Evolutionary conservation across 2,113 vertebrate species (phyloP).

Genomic region (Isurus oxyrinchus): DNA sequence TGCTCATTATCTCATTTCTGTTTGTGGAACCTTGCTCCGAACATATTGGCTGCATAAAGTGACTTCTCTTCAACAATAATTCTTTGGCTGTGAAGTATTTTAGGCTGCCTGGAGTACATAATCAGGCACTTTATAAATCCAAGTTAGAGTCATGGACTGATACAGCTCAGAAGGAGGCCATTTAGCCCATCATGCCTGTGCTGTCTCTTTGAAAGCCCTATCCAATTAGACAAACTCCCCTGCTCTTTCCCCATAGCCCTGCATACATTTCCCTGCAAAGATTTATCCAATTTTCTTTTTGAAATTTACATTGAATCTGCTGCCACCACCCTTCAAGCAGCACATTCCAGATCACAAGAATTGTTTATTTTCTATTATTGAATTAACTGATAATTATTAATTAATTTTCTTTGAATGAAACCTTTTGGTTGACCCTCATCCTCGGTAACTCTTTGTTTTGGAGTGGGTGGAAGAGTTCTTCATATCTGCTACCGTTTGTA

Average conservation of each 20-base stretch:
- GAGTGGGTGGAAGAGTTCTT: background rate
- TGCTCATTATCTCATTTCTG: background rate
- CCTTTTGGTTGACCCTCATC: background rate
- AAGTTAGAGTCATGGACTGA: background rate
- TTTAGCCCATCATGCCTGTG: background rate
- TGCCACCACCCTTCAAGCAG: no score
- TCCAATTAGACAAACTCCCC: no score
- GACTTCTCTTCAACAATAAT: background rate
- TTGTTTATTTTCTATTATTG: background rate
- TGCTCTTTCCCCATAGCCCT: background rate
- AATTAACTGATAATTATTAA: background rate
- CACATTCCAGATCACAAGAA: no score
- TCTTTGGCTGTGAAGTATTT: background rate
- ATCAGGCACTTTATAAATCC: background rate
- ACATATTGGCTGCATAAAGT: background rate
- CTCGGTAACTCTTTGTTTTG: background rate
- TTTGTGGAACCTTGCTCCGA: background rate
- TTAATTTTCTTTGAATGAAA: background rate
- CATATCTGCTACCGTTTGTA: background rate
- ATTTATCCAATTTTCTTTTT: background rate
- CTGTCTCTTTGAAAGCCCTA: no score
- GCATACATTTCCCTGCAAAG: background rate
- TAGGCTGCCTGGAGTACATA: background rate
- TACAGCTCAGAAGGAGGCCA: background rate
- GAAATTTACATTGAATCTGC: background rate